Base-by-base conservation (phyloP, 2,113 vertebrate species). In the Gracilinanus agilis region DNA sequence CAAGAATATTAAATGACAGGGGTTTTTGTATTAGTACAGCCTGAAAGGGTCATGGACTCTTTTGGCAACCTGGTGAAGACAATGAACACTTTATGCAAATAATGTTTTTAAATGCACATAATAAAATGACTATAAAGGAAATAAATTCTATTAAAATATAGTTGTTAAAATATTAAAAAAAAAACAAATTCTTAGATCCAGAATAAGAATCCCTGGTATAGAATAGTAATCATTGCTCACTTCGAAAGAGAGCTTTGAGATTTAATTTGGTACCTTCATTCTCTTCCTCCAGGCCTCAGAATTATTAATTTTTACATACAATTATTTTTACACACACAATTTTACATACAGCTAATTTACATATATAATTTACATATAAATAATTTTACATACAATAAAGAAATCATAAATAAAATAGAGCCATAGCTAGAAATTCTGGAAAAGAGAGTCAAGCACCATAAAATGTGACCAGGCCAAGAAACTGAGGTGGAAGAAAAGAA, bases 1-100 rank as follows among this genome's bases (percentile, higher is more conserved):
- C 21, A 89, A 44, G 56, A 88, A 8, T 90, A 91, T 67, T 92
- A 94, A 94, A 34, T 75, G 53, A 92, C 58, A 55, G 89, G 54
- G 53, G 40, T 58, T 56, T 97, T 96, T 96, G 44, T 24, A 90
- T 94, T 94, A 92, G 92, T 94, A 92, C 29, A 54, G 83, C 89
- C 19, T 16, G 13, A 75, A 49, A 75, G 34, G 8, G 7, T 40
- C 67, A 40, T 83, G n/a, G 34, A 21, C 19, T n/a, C 34, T 34
- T 40, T 83, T 40, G n/a, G 7, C 34, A 83, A 2, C 40, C 67
- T 40, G n/a, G 19, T 40, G n/a, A 83, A 83, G 16, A 83, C n/a
- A 34, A 34, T 67, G 27, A 67, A 67, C 29, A 3, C 58, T 24
- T 83, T 83, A 7, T 19, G 16, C 34, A n/a, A 19, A 83, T 12